Evolutionary conservation across 2,797 vertebrate genomes (phyloP).

Genomic region (Mallotus villosus): DNA sequence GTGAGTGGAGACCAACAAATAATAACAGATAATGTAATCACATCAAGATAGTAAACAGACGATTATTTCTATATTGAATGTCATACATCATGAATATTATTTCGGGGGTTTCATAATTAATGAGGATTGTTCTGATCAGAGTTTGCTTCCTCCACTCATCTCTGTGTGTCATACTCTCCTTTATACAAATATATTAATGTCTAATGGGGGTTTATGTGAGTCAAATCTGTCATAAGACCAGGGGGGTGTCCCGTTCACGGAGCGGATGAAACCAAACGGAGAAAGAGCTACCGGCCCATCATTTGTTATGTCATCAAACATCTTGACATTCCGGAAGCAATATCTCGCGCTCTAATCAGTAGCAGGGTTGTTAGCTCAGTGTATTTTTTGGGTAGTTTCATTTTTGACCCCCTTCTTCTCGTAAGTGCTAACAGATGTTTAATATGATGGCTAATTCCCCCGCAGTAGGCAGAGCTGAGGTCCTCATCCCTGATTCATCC

Average conservation of each 20-base stretch:
- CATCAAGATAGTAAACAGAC: too few relatives aligned
- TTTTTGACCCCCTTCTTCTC: slow-evolving; percentile 1
- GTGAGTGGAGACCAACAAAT: slow-evolving; percentile 53
- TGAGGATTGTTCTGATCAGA: background rate
- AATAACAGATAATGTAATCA: background rate
- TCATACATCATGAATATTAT: background rate
- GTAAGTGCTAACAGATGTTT: slow-evolving; percentile 36
- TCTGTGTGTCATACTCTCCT: background rate
- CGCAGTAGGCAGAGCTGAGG: slow-evolving; percentile 11
- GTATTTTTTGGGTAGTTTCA: slow-evolving; percentile 4
- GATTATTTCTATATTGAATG: background rate
- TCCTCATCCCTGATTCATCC: slow-evolving; percentile 19
- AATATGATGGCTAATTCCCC: slow-evolving; percentile 19
- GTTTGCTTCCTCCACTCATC: background rate
- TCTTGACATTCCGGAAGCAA: background rate
- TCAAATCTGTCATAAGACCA: background rate
- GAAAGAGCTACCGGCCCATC: background rate
- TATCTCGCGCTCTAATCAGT: background rate
- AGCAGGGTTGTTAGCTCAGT: slow-evolving; percentile 16
- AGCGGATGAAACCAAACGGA: background rate
- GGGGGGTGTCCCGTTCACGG: background rate
- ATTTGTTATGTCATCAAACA: background rate
- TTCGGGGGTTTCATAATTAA: background rate
- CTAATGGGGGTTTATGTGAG: background rate
- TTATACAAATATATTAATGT: background rate